Conservation (phyloP, 2,797 vertebrate species). For the Mallotus villosus region DNA sequence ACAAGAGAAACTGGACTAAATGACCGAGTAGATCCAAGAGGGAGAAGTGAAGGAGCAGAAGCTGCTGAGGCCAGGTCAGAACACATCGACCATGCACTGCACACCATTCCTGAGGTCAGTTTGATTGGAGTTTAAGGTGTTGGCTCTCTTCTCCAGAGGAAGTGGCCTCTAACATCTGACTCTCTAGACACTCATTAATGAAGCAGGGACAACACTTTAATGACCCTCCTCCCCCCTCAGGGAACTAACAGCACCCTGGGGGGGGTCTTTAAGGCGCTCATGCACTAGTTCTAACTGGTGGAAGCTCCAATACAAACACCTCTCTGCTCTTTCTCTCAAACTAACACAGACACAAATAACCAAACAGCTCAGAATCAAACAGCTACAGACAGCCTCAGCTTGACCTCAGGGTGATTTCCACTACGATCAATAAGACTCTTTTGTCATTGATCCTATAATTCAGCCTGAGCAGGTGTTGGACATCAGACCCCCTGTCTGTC, state of each 20-base stretch:
- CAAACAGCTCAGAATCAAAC: too few species aligned
- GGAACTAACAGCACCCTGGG: too few species aligned
- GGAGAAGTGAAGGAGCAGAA: neutral
- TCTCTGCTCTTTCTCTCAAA: too few species aligned
- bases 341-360: too few species aligned
- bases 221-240: too few species aligned
- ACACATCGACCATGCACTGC: too few species aligned
- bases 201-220: slow-evolving; percentile 1
- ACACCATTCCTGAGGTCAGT: neutral
- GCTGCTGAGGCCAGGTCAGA: neutral
- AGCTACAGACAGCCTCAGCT: too few species aligned
- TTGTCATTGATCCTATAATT: neutral
- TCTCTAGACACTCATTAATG: slow-evolving; percentile 35
- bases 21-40: neutral
- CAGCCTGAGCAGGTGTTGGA: neutral
- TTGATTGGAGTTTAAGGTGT: neutral
- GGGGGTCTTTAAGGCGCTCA: too few species aligned
- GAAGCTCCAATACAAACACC: too few species aligned
- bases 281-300: too few species aligned
- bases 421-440: too few species aligned
- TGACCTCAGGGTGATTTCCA: too few species aligned
- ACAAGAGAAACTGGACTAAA: neutral
- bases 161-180: slow-evolving; percentile 7
- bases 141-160: neutral
- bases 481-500: neutral